These are phyloP conservation scores for Leiothrix lutea DNA, from an alignment of 2,113 vertebrate genomes.

Conservation along the genomic window DNA sequence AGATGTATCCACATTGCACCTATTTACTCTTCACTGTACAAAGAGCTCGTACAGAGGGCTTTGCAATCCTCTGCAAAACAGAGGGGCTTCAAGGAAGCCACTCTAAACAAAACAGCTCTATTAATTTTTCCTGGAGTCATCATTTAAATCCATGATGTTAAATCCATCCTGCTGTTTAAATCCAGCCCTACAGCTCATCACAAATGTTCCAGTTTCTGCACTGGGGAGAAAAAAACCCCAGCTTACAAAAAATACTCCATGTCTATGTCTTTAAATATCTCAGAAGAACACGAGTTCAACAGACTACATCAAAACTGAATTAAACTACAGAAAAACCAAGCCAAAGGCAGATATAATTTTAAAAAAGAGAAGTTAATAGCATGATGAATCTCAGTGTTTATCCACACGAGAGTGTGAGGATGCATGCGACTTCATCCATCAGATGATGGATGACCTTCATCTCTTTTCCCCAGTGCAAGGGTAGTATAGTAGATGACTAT, in stretches of 20 bases:
- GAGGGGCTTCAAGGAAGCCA: neutral
- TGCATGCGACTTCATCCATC: neutral
- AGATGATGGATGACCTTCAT: neutral
- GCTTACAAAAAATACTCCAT: neutral
- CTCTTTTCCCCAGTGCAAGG: neutral
- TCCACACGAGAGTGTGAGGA: neutral
- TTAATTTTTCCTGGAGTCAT: neutral
- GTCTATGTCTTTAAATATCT: neutral
- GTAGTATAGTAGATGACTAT: neutral
- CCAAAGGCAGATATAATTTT: neutral
- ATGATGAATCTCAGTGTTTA: neutral
- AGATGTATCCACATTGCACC: neutral
- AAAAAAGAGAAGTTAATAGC: neutral
- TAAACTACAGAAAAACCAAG: neutral
- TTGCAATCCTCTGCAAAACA: neutral
- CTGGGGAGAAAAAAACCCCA: fast-evolving
- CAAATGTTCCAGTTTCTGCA: neutral
- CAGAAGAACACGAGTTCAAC: neutral
- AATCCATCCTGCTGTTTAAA: neutral
- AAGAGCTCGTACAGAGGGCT: neutral
- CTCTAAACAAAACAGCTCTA: neutral
- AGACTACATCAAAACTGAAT: neutral
- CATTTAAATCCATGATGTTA: neutral
- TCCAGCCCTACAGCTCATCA: neutral
- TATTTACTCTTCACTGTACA: neutral